Base-by-base conservation (phyloP, 2,888 invertebrate genomes). In the Malthinus seriepunctatus region DNA sequence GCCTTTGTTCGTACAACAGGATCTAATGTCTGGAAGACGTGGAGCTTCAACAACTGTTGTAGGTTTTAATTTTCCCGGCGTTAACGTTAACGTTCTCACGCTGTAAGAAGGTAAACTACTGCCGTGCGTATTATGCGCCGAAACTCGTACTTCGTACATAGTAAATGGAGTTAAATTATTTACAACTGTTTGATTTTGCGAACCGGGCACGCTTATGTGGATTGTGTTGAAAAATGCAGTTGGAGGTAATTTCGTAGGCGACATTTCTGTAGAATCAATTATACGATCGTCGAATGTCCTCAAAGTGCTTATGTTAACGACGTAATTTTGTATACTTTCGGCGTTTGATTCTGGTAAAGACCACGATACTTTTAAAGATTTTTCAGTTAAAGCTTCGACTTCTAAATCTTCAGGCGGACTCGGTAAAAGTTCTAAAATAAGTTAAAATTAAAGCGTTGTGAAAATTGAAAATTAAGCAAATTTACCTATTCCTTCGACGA, bases 91-190 rank as follows among this genome's bases (percentile, higher is more conserved):
- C 0, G 88, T 86, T 75, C 93, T 85, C 23, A 92, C 79, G 9
- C 85, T 82, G 68, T 88, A 86, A 52, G 89, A 89, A 0, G 92
- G 90, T 64, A 93, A 78, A 78, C 91, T 92, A 0, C 87, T 83
- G 0, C 93, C 93, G 72, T 88, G 88, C 11, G 84, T 82, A 73
- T 92, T 93, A 51, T 82, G 83, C 0, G 91, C 88, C 0, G 85
- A 86, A 8, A 93, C 87, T 0, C 86, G 84, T 5, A 92, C 82
- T 71, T 92, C 90, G 74, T 93, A 93, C 92, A 92, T 92, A 0
- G 91, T 91, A 71, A 89, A 88, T 0, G 92, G 89, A 8, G 82
- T 80, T 33, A 93, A 79, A 71, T 88, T 83, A 66, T 83, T 84
- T 1, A 91, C 72, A 0, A 85, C 76, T 0, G 87, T 79, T 50